Evolutionary conservation across 2,113 vertebrate species (phyloP).

Genomic region (Quiscalus mexicanus): DNA sequence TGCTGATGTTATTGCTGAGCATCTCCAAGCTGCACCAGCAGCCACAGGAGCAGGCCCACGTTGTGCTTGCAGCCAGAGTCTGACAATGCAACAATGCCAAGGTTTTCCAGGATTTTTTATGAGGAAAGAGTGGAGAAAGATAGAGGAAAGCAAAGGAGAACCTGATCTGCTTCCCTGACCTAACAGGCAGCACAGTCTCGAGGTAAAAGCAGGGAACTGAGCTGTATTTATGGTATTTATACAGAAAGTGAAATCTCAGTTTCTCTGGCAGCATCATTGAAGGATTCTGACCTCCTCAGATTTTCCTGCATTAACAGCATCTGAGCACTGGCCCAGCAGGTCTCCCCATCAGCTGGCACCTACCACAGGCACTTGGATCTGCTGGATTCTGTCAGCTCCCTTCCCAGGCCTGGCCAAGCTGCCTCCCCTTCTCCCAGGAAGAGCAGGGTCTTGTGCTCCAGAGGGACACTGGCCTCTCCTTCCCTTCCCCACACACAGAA

Average conservation of each 20-base stretch:
- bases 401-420: not conserved
- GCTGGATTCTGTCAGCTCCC: not conserved
- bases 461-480: not conserved
- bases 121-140: not conserved
- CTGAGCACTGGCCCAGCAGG: not conserved
- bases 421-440: not conserved
- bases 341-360: too few species aligned
- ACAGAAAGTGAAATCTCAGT: not conserved
- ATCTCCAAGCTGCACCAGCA: conserved; percentile 20
- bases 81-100: not conserved
- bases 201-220: not conserved
- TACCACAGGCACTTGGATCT: not conserved
- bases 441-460: not conserved
- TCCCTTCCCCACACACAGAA: not conserved
- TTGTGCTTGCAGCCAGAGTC: not conserved
- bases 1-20: conserved; percentile 37
- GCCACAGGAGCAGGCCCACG: not conserved
- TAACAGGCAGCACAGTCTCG: accelerated
- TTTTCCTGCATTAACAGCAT: not conserved
- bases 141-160: not conserved
- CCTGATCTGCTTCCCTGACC: not conserved
- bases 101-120: not conserved
- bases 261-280: not conserved
- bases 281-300: not conserved
- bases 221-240: not conserved